phyloP scores from a whole-genome alignment of 2,113 vertebrate species.

The Leptosomus discolor region DNA sequence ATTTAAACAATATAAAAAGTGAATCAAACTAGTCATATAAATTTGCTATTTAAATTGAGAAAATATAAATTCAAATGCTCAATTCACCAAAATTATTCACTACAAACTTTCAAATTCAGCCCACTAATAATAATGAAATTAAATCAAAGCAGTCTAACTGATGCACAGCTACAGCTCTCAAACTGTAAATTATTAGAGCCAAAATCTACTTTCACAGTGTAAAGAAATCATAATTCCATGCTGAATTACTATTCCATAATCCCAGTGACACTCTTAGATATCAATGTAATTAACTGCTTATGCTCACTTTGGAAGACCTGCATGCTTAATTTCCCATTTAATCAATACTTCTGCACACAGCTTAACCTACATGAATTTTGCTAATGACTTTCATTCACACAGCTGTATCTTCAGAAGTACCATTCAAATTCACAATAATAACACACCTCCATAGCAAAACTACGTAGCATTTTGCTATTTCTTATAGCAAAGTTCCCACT shows the following conservation, averaged over 20 bases:
- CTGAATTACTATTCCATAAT: not conserved
- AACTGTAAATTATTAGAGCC: not conserved
- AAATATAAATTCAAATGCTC: not conserved
- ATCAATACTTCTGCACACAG: not conserved
- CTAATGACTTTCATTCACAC: not conserved
- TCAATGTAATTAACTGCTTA: not conserved
- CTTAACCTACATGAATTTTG: not conserved
- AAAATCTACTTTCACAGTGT: not conserved
- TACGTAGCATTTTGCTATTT: not conserved
- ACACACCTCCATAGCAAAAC: not conserved
- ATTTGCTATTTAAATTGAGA: not conserved
- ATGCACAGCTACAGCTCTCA: not conserved
- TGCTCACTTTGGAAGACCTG: not conserved
- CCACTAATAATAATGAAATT: not conserved
- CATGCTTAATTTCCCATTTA: not conserved
- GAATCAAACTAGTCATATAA: not conserved
- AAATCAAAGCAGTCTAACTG: not conserved
- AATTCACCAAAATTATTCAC: not conserved
- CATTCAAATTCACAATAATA: not conserved
- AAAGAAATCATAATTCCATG: not conserved
- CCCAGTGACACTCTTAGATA: not conserved
- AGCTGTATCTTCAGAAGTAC: not conserved
- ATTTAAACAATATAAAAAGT: not conserved
- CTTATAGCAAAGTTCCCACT: not conserved
- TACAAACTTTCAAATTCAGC: not conserved